Base-by-base conservation (phyloP, 2,888 invertebrate genomes). In the Synanthedon myopaeformis region DNA sequence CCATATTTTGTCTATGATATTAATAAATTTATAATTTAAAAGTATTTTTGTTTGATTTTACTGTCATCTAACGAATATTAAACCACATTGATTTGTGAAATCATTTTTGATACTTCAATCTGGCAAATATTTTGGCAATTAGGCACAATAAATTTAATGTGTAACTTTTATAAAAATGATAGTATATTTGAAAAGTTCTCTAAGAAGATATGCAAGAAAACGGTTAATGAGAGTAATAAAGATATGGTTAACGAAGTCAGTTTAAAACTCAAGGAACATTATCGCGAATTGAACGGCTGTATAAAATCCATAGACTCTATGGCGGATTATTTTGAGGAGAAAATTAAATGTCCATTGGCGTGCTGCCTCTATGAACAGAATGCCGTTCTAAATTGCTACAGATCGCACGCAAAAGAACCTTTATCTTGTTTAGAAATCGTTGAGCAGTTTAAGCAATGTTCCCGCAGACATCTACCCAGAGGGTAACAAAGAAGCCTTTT, bases 351-450 rank as follows among this genome's bases (percentile, higher is more conserved):
- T 17, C 12, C 49, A 12, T 28, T 19, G n/a, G 41, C 41, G 6
- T 13, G 50, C 4, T 71, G 73, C 51, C 55, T 54, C 12, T 51
- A 51, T 0, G 57, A 61, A 50, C 57, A 57, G 1, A n/a, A 35
- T 0, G 63, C 58, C 3, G 23, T 72, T 12, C 55, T 59, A 19
- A 49, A 41, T 14, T 72, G 74, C 57, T 70, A 67, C 55, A 10
- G 51, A 3, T 41, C 52, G 0, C 52, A 63, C 42, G 49, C 45
- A 10, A 42, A 52, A 0, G 52, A 62, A 19, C 55, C 68, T 1
- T 59, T 69, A 4, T 54, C 65, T 5, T 74, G 74, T 54, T 54
- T 60, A 4, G 52, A 61, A 4, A 52, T 59, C 4, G 67, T 70
- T 10, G 50, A 52, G 3, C 53, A 63, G 28, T 65, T 69, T 49